Evolutionary conservation across 2,888 invertebrate genomes (phyloP), one percentile per base, ranked within the genome.

Genomic region (Chloroclystis v-ata): DNA sequence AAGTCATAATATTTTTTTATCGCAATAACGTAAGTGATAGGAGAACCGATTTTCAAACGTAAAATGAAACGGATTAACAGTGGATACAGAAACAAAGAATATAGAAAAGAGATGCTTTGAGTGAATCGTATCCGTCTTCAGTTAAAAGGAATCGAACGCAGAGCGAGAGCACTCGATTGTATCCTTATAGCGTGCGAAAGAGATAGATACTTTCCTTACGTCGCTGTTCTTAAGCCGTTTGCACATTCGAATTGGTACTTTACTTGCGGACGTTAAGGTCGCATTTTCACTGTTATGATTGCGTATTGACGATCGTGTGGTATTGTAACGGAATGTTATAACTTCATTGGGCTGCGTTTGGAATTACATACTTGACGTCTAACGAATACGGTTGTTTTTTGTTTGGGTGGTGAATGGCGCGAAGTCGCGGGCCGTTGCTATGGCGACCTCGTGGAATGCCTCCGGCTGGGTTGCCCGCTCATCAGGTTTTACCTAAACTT

Each of bases 151-250:
- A 72, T 74, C 75, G 67, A 61, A 62, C 60, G 59, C 57, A 67
- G 75, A 86, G 74, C 65, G 82, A 82, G 84, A 65, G 65, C 69
- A 74, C 72, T 68, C 70, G 69, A 84, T 72, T 63, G 50, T 68
- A 74, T 81, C 78, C 82, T 85, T 78, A 84, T 74, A 78, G 84
- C 75, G 85, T 82, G 84, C 72, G 83, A 86, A 81, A 79, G 87
- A 86, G 87, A 84, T 83, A 83, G 79, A 83, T 78, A 79, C 81
- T 81, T 85, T 85, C 85, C 84, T 86, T 85, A 85, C 78, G 85
- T 83, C 78, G 78, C 85, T 82, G 79, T 86, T 84, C 85, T 83
- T 84, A 81, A 82, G 81, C 75, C 77, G 74, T 80, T 79, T 66
- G 72, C 74, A 69, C 77, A 72, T 72, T 75, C 72, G 66, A 79